phyloP scores from a whole-genome alignment of 2,888 invertebrate genomes.

The Halictus ligatus region DNA sequence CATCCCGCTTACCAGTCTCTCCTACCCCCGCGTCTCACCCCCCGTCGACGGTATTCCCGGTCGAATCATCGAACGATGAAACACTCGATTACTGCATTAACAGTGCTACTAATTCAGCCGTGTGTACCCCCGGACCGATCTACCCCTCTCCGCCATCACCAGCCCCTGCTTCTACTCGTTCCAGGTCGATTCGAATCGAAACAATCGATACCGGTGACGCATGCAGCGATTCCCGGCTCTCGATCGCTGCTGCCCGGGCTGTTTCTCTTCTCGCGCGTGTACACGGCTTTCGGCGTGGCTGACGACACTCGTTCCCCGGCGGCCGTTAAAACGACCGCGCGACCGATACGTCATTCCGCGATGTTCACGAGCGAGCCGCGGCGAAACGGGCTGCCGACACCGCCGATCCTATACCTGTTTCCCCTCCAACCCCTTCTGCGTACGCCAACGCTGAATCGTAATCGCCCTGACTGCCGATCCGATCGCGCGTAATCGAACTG shows the following conservation, averaged over 20 bases:
- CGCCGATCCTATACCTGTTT: slow-evolving; percentile 46
- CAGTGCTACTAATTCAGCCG: slow-evolving; percentile 78
- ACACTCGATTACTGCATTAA: slow-evolving; percentile 82
- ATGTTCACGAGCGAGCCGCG: slow-evolving; percentile 68
- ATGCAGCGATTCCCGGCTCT: slow-evolving; percentile 51
- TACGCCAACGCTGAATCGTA: slow-evolving; percentile 61
- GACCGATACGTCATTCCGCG: slow-evolving; percentile 79
- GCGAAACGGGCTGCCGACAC: slow-evolving; percentile 63
- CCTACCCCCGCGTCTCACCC: not conserved
- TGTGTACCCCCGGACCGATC: slow-evolving; percentile 41
- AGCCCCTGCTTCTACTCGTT: not conserved
- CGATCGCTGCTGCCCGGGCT: slow-evolving; percentile 9
- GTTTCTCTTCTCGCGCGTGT: slow-evolving; percentile 56
- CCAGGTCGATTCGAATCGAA: slow-evolving; percentile 54
- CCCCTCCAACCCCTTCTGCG: not conserved
- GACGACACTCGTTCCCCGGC: slow-evolving; percentile 79
- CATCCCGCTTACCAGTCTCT: slow-evolving; percentile 64
- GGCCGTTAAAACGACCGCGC: slow-evolving; percentile 80
- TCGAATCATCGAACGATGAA: slow-evolving; percentile 81
- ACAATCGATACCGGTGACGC: slow-evolving; percentile 68
- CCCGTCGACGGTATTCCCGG: slow-evolving; percentile 22
- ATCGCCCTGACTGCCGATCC: slow-evolving; percentile 70
- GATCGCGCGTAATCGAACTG: slow-evolving; percentile 60
- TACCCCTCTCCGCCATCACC: not conserved
- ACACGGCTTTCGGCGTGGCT: slow-evolving; percentile 76